Percentiles rank a stretch among this genome's conserved stretches.
Conservation (phyloP, 2,888 invertebrate genomes). For the Amphipyra berbera region DNA sequence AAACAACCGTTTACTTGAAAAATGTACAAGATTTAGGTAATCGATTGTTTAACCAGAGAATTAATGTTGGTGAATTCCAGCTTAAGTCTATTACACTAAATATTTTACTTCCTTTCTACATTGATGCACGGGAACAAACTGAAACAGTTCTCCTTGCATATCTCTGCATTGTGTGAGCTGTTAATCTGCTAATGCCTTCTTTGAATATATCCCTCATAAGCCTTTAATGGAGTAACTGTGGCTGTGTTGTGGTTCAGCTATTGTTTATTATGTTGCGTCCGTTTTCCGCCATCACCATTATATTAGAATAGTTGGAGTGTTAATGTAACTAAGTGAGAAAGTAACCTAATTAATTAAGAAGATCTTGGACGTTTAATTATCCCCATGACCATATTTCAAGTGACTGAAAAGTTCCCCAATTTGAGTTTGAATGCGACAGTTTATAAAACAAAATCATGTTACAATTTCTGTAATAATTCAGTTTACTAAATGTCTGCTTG, state of each 20-base stretch:
- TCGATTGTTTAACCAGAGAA: too few relatives aligned
- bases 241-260: conserved; percentile 6
- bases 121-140: background rate
- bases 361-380: too few relatives aligned
- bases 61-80: too few relatives aligned
- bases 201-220: conserved; percentile 36
- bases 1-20: too few relatives aligned
- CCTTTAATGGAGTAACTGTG: conserved; percentile 39
- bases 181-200: conserved; percentile 49
- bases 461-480: conserved; percentile 15
- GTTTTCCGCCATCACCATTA: background rate
- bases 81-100: background rate
- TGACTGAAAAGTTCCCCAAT: background rate
- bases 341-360: background rate
- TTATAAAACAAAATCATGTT: background rate
- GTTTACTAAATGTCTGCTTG: conserved; percentile 29
- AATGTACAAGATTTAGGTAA: too few relatives aligned
- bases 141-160: conserved; percentile 2
- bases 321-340: background rate
- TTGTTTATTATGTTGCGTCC: conserved; percentile 6
- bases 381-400: too few relatives aligned
- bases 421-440: conserved; percentile 4
- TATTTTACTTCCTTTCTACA: background rate
- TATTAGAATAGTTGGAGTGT: background rate
- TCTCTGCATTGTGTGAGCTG: conserved; percentile 11